Base-by-base conservation (phyloP, 1,140 invertebrate species). In the Steinernema feltiae region DNA sequence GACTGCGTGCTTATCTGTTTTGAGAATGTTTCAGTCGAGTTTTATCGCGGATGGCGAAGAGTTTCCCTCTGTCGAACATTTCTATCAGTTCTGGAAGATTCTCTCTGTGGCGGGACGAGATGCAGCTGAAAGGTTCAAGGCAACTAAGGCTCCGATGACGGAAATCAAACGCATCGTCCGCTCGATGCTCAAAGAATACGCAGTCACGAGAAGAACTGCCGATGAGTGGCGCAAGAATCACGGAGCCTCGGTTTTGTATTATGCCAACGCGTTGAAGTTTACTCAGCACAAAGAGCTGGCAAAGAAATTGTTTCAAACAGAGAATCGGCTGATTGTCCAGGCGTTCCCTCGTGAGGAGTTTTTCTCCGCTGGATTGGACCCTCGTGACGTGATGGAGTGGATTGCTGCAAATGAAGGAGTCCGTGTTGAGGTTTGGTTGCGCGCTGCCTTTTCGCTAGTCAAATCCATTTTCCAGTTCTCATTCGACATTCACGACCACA, bases 251-350 rank as follows among this genome's bases (percentile, higher is more conserved):
- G 53, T 63, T 12, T 27, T 63, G 15, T 63, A 63, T 21, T 63
- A 63, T 27, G 53, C 53, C 12, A 63, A 63, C 53, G 53, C 53
- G 24, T 63, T 63, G 53, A 63, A 63, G 53, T 63, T n/a, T 27
- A 17, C 24, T 3, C 53, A 63, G 53, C 15, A 63, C 24, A 3
- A 3, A 21, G 3, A 63, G 15, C 24, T 63, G 53, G 53, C 12
- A 27, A 3, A 63, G 53, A 27, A 27, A 21, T 21, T 63, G 15
- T n/a, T 63, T 7, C 2, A 63, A 3, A 63, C 53, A 3, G 24
- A 63, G 53, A 3, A 63, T 3, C 7, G 24, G 53, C 24, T 63
- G 12, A 7, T 63, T 3, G 24, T 63, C 24, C 15, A 63, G 53
- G 53, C 53, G 53, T 63, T 17, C 24, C 53, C 53, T 3, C 3